phyloP scores from a whole-genome alignment of 2,797 vertebrate species.

The Sylvia borin region DNA sequence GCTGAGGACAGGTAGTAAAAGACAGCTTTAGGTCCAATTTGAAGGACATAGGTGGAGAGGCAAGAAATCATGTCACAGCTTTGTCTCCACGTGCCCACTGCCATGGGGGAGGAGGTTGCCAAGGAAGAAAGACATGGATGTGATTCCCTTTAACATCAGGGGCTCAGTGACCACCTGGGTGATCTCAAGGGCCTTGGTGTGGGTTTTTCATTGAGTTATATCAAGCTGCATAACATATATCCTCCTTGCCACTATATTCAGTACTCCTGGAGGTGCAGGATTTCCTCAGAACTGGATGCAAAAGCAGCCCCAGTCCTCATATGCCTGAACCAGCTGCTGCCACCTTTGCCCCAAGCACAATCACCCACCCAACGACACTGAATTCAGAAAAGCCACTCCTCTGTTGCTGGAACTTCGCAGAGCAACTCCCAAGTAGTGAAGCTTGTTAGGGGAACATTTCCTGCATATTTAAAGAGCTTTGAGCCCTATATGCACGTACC shows the following conservation, averaged over 20 bases:
- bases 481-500: background rate
- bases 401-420: background rate
- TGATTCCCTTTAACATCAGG: background rate
- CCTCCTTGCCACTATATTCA: background rate
- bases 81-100: background rate
- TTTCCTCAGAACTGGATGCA: background rate
- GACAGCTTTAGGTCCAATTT: background rate
- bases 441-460: background rate
- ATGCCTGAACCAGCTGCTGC: background rate
- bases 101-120: background rate
- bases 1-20: background rate
- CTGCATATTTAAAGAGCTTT: conserved; percentile 37
- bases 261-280: background rate
- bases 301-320: background rate
- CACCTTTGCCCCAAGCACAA: background rate
- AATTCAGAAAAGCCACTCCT: background rate
- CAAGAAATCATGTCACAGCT: background rate
- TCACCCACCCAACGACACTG: background rate
- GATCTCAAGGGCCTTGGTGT: background rate
- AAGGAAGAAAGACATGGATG: background rate
- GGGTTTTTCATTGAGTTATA: background rate
- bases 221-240: background rate
- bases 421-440: background rate
- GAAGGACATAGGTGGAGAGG: background rate
- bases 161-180: background rate